These are phyloP conservation scores for Falcunculus frontatus DNA, from an alignment of 2,113 vertebrate genomes.

Conservation along the genomic window DNA sequence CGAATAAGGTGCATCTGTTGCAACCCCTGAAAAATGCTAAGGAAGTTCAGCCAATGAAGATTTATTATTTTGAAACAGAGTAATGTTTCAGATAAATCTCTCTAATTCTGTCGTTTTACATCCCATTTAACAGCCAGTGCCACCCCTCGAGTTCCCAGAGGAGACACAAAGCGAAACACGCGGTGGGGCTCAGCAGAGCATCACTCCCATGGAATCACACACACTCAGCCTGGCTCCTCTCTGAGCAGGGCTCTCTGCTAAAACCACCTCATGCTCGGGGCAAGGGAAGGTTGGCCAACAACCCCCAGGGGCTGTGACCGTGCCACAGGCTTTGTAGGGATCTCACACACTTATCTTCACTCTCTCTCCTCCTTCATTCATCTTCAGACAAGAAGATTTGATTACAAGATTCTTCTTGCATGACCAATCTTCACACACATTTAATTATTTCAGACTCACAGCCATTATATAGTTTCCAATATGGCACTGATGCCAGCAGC, in stretches of 20 bases:
- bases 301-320: accelerated
- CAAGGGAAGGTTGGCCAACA: background rate
- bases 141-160: background rate
- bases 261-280: accelerated
- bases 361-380: background rate
- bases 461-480: background rate
- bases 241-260: background rate
- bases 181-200: background rate
- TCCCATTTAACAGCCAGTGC: constrained; percentile 6
- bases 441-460: background rate
- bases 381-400: background rate
- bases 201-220: too few relatives aligned
- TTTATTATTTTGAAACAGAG: constrained; percentile 23
- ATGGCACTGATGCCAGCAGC: background rate
- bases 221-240: accelerated
- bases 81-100: constrained; percentile 24
- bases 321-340: background rate
- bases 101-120: constrained; percentile 36
- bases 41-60: background rate
- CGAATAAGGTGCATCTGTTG: background rate
- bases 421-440: background rate
- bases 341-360: background rate
- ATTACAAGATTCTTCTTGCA: background rate
- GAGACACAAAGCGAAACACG: background rate
- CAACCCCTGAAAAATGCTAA: background rate